These are phyloP conservation scores for Ursus arctos DNA, from an alignment of 2,113 vertebrate species.

Conservation along the genomic window DNA sequence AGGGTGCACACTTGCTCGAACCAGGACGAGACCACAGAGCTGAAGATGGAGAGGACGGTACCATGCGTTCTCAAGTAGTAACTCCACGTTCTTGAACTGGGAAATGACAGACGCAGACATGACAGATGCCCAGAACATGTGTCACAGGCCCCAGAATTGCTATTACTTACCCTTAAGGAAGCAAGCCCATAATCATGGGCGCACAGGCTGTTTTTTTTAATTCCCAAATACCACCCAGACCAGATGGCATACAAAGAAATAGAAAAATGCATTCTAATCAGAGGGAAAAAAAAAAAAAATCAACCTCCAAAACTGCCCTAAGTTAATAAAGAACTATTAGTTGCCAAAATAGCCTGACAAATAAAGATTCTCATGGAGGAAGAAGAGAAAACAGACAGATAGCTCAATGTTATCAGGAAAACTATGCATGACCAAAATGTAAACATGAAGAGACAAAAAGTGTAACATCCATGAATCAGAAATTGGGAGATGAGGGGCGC, in stretches of 20 bases:
- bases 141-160: background rate
- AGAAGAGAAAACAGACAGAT: background rate
- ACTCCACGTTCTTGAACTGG: background rate
- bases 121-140: background rate
- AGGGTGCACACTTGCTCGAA: too few species aligned
- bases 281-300: background rate
- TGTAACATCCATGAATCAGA: background rate
- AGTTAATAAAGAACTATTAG: background rate
- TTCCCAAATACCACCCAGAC: background rate
- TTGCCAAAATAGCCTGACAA: background rate
- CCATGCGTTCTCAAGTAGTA: background rate
- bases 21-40: background rate
- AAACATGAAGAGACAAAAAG: background rate
- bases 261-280: background rate
- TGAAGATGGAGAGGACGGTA: background rate
- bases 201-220: background rate
- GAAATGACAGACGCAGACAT: background rate
- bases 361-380: background rate
- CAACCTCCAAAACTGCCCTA: background rate
- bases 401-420: background rate
- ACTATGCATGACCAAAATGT: background rate
- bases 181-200: background rate
- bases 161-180: background rate
- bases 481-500: background rate
- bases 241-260: background rate